Percentiles rank a stretch among this genome's conserved stretches.
phyloP scores from a whole-genome alignment of 2,113 vertebrate genomes.

The Leuciscus idus region DNA sequence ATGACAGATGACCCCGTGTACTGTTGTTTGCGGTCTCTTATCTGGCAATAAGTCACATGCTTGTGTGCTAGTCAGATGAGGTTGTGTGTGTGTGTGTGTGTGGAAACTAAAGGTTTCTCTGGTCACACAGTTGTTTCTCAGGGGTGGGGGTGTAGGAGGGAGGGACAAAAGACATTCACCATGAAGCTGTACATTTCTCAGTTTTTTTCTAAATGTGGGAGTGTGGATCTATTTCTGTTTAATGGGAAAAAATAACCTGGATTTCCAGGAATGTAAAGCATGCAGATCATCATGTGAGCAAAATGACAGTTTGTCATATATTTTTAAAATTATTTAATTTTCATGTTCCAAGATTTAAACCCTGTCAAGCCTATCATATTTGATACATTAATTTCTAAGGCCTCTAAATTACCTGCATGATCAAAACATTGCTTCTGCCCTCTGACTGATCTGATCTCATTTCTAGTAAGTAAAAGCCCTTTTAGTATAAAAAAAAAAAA shows the following conservation, averaged over 20 bases:
- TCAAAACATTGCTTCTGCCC: neutral
- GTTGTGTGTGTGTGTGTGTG: neutral
- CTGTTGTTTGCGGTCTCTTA: neutral
- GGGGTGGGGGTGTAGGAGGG: neutral
- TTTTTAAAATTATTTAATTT: neutral
- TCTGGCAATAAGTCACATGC: slow-evolving; percentile 38
- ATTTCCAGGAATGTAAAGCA: neutral
- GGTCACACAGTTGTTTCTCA: slow-evolving; percentile 9
- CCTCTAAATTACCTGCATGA: neutral
- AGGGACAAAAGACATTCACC: neutral
- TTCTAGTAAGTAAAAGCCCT: neutral
- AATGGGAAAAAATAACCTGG: neutral
- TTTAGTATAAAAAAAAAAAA: neutral
- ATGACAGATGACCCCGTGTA: slow-evolving; percentile 18
- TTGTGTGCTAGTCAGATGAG: slow-evolving; percentile 19
- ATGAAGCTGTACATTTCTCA: neutral
- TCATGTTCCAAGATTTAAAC: neutral
- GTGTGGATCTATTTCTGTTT: neutral
- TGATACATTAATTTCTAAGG: neutral
- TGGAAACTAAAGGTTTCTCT: neutral
- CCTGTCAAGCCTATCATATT: neutral
- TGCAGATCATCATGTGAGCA: neutral
- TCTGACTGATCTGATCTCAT: neutral
- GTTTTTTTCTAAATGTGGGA: neutral
- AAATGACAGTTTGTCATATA: neutral